Conservation (phyloP, 2,797 vertebrate species). For the Pangasius macronema region DNA sequence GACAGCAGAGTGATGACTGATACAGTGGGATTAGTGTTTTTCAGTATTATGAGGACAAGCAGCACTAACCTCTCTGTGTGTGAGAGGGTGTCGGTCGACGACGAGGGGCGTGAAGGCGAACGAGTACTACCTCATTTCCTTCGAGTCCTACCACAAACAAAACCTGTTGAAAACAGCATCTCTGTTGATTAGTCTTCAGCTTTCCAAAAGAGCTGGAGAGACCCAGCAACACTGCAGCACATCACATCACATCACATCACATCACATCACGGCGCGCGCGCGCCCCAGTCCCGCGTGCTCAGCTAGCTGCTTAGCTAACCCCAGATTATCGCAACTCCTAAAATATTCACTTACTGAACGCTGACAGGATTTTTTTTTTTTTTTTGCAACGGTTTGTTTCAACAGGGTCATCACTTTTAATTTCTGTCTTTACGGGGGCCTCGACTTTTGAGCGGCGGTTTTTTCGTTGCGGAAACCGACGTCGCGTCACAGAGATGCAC, state of each 20-base stretch:
- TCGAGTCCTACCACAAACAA: too few species aligned
- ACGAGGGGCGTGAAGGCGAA: too few species aligned
- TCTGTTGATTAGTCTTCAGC: not conserved
- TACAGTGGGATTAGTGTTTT: not conserved
- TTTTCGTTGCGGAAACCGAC: not conserved
- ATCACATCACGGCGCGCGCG: not conserved
- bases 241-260: not conserved
- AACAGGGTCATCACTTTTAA: too few species aligned
- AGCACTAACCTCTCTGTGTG: too few species aligned
- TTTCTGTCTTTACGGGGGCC: too few species aligned
- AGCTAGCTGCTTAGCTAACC: conserved; percentile 1
- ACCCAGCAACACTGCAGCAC: not conserved
- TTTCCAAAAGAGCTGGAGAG: not conserved
- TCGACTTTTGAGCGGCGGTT: too few species aligned
- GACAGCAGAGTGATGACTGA: not conserved
- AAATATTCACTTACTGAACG: not conserved
- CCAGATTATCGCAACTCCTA: not conserved
- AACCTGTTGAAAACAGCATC: not conserved
- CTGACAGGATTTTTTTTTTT: too few species aligned
- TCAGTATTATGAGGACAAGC: not conserved
- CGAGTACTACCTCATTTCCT: too few species aligned
- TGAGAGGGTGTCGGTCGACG: too few species aligned
- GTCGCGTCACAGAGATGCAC: not conserved
- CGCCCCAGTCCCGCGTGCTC: not conserved
- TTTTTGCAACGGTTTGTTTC: too few species aligned